A percentile compares a stretch with the other conserved stretches of the same genome.
Conservation (phyloP, 2,797 vertebrate species). For the Channallabes apus region DNA sequence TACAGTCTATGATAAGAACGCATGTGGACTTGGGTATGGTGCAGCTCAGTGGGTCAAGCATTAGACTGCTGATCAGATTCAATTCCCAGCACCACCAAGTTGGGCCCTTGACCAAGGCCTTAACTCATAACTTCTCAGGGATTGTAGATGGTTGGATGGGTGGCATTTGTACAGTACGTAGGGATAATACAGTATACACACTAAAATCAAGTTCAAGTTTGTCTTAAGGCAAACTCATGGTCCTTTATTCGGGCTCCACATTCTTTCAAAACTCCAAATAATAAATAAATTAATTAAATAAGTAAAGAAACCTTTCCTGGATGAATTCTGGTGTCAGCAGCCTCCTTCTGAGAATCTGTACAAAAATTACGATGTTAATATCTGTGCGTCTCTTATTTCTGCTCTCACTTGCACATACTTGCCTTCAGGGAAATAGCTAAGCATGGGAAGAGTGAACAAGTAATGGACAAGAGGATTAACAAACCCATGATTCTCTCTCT, state of each 20-base stretch:
- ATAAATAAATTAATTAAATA: no score
- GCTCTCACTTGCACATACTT: neutral
- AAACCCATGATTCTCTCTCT: neutral
- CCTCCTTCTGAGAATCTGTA: neutral
- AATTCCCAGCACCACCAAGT: no score
- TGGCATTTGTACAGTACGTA: no score
- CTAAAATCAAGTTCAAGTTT: neutral
- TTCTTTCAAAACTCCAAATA: neutral
- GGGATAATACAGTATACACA: neutral
- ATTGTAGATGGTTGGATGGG: no score
- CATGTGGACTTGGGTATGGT: no score
- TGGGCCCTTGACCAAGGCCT: no score
- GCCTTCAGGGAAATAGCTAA: neutral
- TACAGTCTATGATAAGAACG: no score
- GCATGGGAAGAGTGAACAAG: neutral
- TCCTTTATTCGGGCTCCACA: neutral
- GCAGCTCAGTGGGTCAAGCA: no score
- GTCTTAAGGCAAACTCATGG: neutral
- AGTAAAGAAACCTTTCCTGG: neutral
- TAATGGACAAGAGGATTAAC: constrained; percentile 14
- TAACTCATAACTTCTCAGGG: no score
- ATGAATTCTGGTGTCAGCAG: neutral
- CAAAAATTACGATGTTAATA: constrained; percentile 15
- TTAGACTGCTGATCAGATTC: no score
- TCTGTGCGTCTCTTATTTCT: neutral